phyloP scores from a whole-genome alignment of 2,888 invertebrate species.

The Hypomecis punctinalis region DNA sequence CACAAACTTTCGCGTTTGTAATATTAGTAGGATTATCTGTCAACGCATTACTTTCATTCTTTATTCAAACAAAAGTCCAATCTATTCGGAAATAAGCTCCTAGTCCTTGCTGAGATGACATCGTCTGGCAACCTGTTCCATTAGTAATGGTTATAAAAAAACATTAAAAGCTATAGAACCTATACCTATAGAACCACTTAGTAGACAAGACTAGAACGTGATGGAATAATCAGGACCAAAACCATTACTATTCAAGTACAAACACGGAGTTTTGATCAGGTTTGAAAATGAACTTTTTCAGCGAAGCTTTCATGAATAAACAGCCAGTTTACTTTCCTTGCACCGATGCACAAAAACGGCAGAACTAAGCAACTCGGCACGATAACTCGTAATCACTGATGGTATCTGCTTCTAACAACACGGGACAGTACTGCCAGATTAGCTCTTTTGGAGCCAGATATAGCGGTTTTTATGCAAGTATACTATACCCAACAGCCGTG shows the following conservation, averaged over 20 bases:
- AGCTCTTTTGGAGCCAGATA: too few species aligned
- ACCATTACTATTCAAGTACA: not conserved
- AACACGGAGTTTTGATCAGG: slow-evolving; percentile 2
- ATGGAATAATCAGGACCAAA: not conserved
- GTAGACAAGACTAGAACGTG: not conserved
- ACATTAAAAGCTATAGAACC: too few species aligned
- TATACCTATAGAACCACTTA: too few species aligned
- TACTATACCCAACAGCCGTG: too few species aligned
- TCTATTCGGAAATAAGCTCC: too few species aligned
- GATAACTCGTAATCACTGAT: slow-evolving; percentile 38
- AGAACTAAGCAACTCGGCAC: slow-evolving; percentile 31
- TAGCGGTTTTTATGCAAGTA: too few species aligned
- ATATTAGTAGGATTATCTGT: too few species aligned
- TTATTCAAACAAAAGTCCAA: too few species aligned
- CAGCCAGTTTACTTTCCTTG: slow-evolving; percentile 15
- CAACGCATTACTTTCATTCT: too few species aligned
- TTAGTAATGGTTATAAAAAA: not conserved
- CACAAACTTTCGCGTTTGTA: too few species aligned
- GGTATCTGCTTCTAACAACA: slow-evolving; percentile 35
- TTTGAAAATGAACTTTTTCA: slow-evolving; percentile 22
- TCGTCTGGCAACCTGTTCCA: too few species aligned
- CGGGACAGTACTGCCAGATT: not conserved
- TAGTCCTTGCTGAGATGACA: too few species aligned
- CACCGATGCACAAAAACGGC: slow-evolving; percentile 26
- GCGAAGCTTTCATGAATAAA: slow-evolving; percentile 13